Base-by-base conservation (phyloP, 2,113 vertebrate genomes). In the Pongo pygmaeus region DNA sequence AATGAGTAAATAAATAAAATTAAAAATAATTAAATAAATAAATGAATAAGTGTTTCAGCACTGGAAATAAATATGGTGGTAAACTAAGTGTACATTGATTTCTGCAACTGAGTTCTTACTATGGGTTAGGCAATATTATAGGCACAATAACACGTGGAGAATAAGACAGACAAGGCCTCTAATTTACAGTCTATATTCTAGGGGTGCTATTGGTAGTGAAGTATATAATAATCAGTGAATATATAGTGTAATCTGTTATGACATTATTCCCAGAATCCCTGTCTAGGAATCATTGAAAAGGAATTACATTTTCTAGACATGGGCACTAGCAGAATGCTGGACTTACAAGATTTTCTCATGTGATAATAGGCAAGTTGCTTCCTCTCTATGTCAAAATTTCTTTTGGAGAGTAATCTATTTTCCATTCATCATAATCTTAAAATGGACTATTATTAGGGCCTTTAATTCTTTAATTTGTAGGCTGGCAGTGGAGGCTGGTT, bases 401-500 rank as follows among this genome's bases (percentile, higher is more conserved):
- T 84, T 75, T 92, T 46, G 80, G 46, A 46, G 55, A 81, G 52
- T 13, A 22, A 72, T 72, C 69, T 0, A 70, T 59, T 86, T 95
- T 50, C 22, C 40, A 84, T 32, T 87, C n/a, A 84, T 55, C 84
- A 93, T 78, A 48, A 59, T 94, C 17, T 92, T 94, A 84, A 69
- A 2, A 64, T 25, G 12, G 30, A 40, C 50, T 70, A 50, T 88
- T 14, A 52, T 11, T 70, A 20, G 89, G 6, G 17, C 12, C 13
- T 92, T 94, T 83, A 69, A 52, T 67, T 94, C 20, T 81, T 96
- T 94, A 57, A 69, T 79, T n/a, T 94, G 27, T 61, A 78, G 17
- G 2, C 27, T 70, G 61, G 50, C 48, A n/a, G 14, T 30, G 35
- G 48, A 92, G 50, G 83, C 38, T 11, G 32, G 43, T 64, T 67